Evolutionary conservation across 2,888 invertebrate genomes (phyloP).

Genomic region (Ethmia dodecea): DNA sequence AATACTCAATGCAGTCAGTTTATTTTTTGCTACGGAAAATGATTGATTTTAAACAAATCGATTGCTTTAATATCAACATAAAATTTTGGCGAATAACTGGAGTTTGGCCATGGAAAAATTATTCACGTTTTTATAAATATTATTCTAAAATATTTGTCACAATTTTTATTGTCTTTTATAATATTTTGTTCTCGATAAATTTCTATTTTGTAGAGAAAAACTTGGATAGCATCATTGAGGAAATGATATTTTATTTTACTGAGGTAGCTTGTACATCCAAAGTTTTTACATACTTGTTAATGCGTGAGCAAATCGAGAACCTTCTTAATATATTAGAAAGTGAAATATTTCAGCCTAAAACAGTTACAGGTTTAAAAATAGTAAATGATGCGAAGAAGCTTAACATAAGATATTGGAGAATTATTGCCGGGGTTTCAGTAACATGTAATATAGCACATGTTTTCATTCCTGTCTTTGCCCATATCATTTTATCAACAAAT

Average conservation of each 20-base stretch:
- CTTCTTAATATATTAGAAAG: constrained; percentile 36
- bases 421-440: constrained; percentile 29
- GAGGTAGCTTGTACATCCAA: constrained; percentile 35
- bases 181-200: constrained; percentile 31
- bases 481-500: constrained; percentile 27
- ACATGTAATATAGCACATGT: constrained; percentile 30
- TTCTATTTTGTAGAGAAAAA: constrained; percentile 38
- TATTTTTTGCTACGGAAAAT: no score
- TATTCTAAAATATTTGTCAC: constrained; percentile 31
- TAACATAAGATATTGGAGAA: constrained; percentile 36
- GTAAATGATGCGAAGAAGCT: constrained; percentile 36
- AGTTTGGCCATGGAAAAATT: constrained; percentile 29
- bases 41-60: background rate
- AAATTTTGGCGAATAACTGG: constrained; percentile 40
- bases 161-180: constrained; percentile 28
- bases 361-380: constrained; percentile 26
- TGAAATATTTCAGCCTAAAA: constrained; percentile 37
- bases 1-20: no score
- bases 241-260: constrained; percentile 47
- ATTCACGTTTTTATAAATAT: constrained; percentile 24
- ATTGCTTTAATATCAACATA: constrained; percentile 33
- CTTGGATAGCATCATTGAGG: constrained; percentile 40
- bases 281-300: constrained; percentile 35
- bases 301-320: constrained; percentile 28
- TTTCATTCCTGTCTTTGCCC: constrained; percentile 28